These are phyloP conservation scores for Fukomys damarensis DNA, from an alignment of 2,113 vertebrate species.

Conservation along the genomic window DNA sequence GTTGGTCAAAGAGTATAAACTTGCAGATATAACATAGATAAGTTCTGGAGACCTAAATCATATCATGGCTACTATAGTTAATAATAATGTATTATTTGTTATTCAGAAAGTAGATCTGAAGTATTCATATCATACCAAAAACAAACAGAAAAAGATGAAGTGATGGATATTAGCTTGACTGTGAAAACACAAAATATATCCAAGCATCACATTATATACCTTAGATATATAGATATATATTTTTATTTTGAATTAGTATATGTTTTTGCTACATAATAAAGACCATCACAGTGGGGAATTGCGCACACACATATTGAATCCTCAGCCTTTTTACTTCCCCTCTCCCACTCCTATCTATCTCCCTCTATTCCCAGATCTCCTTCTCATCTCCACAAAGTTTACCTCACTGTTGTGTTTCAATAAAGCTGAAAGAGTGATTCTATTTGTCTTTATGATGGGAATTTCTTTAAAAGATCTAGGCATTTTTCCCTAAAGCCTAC, in stretches of 20 bases:
- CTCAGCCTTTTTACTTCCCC: not conserved
- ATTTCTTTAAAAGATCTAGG: constrained; percentile 22
- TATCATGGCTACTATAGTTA: not conserved
- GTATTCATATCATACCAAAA: not conserved
- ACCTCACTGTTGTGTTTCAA: not conserved
- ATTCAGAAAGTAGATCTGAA: not conserved
- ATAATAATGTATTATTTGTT: not conserved
- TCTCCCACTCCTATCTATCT: not conserved
- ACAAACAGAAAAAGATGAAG: not conserved
- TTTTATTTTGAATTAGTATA: not conserved
- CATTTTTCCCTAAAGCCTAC: not conserved
- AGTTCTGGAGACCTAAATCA: not conserved
- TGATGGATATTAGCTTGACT: not conserved
- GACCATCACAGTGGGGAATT: not conserved
- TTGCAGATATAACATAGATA: not conserved
- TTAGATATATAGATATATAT: too few species aligned
- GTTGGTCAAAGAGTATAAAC: not conserved
- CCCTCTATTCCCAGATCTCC: not conserved
- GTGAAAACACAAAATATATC: not conserved
- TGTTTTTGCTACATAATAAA: not conserved
- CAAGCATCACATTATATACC: not conserved
- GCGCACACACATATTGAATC: not conserved
- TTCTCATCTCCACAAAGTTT: not conserved
- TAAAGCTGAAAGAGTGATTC: not conserved
- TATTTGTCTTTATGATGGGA: not conserved